Conservation (phyloP, 2,888 invertebrate species). For the Callyntrura sp. region DNA sequence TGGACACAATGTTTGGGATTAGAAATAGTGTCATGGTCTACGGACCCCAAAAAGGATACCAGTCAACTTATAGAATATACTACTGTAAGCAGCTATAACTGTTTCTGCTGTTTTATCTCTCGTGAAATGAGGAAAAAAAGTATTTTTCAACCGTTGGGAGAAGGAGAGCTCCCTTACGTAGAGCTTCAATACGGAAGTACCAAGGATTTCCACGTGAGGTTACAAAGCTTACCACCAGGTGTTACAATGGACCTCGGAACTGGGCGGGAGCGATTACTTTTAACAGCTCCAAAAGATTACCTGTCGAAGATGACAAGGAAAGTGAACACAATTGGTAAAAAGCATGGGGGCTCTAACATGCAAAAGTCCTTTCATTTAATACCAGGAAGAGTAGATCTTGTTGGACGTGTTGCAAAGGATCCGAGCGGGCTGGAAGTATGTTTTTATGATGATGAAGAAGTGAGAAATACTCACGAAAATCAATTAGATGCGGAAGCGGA, state of each 20-base stretch:
- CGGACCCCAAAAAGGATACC: neutral
- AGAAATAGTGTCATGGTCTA: conserved; percentile 22
- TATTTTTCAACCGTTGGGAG: neutral
- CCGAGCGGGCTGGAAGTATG: conserved; percentile 52
- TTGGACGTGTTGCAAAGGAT: conserved; percentile 45
- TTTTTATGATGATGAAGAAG: conserved; percentile 39
- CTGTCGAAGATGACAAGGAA: neutral
- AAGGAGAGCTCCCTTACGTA: conserved; percentile 43
- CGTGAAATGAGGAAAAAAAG: neutral
- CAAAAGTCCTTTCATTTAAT: conserved; percentile 35
- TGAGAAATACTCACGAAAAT: neutral
- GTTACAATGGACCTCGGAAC: conserved; percentile 23
- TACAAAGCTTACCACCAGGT: conserved; percentile 26
- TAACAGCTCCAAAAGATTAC: neutral
- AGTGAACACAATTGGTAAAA: neutral
- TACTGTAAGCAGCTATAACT: too few species aligned
- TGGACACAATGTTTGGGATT: conserved; percentile 57
- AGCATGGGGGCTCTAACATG: neutral
- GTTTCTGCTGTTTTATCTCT: neutral
- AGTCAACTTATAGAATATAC: neutral
- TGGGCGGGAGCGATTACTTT: conserved; percentile 9
- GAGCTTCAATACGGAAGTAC: conserved; percentile 35
- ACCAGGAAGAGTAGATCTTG: conserved; percentile 11
- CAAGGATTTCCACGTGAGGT: conserved; percentile 8
- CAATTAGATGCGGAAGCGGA: conserved; percentile 15